Evolutionary conservation across 2,888 invertebrate genomes (phyloP).

Genomic region (Tuberolachnus salignus): DNA sequence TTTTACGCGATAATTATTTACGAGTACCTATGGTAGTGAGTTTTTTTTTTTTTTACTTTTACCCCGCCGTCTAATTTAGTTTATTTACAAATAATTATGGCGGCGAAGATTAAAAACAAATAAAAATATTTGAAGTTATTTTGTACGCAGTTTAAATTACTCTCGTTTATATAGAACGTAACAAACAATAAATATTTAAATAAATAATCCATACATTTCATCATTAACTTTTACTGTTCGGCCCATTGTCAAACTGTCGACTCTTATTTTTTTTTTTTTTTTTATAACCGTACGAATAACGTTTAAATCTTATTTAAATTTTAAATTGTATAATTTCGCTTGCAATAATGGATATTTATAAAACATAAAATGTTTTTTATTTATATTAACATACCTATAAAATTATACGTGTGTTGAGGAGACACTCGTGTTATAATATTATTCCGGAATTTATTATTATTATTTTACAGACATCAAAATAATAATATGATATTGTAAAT

Average conservation of each 20-base stretch:
- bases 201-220: neutral
- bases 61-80: no score
- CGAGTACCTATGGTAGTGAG: no score
- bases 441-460: slow-evolving; percentile 28
- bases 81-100: no score
- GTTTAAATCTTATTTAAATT: slow-evolving; percentile 35
- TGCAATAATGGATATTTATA: neutral
- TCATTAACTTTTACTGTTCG: neutral
- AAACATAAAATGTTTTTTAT: slow-evolving; percentile 23
- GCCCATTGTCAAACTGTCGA: neutral
- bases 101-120: no score
- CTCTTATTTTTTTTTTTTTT: neutral
- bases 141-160: no score
- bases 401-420: neutral
- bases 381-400: slow-evolving; percentile 8
- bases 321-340: slow-evolving; percentile 1
- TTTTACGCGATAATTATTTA: no score
- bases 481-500: slow-evolving; percentile 25
- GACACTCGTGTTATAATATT: neutral
- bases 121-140: no score
- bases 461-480: slow-evolving; percentile 8
- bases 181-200: neutral
- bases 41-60: no score
- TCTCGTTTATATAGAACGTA: no score
- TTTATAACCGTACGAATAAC: neutral